A percentile compares a stretch with the other conserved stretches of the same genome.
phyloP scores from a whole-genome alignment of 2,113 vertebrate species.

The Pachypanchax playfairii region DNA sequence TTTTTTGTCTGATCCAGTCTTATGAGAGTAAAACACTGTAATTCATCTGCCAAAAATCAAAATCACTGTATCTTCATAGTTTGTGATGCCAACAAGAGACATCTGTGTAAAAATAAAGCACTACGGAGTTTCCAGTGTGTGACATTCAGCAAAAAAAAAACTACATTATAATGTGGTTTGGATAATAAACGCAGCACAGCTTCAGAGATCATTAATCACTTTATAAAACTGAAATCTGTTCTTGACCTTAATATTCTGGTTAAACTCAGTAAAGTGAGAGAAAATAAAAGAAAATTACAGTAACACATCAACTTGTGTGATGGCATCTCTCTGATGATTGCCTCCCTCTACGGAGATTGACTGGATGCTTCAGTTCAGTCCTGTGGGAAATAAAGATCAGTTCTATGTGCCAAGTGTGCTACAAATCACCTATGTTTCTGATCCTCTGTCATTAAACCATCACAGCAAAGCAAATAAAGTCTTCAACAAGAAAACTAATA shows the following conservation, averaged over 20 bases:
- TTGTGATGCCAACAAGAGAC: too few species aligned
- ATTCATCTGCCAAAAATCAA: background rate
- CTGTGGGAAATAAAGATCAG: conserved; percentile 53
- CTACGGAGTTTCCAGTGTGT: too few species aligned
- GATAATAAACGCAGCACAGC: background rate
- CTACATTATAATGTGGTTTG: conserved; percentile 8
- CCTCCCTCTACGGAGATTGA: conserved; percentile 17
- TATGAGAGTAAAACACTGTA: conserved; percentile 4
- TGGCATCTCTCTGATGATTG: conserved; percentile 30
- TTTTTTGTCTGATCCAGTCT: conserved; percentile 18
- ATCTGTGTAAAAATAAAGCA: too few species aligned
- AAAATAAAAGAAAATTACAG: conserved; percentile 22
- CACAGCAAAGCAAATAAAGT: conserved; percentile 55
- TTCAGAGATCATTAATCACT: conserved; percentile 12
- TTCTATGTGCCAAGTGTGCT: conserved; percentile 18
- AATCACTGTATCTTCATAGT: background rate
- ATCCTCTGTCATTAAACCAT: conserved; percentile 62
- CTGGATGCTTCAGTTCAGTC: conserved; percentile 29
- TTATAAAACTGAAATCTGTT: conserved; percentile 3
- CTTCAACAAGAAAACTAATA: conserved; percentile 49
- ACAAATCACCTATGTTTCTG: conserved; percentile 62
- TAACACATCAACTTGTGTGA: conserved; percentile 23
- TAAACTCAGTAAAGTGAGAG: conserved; percentile 25
- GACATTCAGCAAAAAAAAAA: background rate
- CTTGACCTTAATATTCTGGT: conserved; percentile 15